Conservation (phyloP, 2,888 invertebrate genomes). For the Lepidocyrtinus sp. region DNA sequence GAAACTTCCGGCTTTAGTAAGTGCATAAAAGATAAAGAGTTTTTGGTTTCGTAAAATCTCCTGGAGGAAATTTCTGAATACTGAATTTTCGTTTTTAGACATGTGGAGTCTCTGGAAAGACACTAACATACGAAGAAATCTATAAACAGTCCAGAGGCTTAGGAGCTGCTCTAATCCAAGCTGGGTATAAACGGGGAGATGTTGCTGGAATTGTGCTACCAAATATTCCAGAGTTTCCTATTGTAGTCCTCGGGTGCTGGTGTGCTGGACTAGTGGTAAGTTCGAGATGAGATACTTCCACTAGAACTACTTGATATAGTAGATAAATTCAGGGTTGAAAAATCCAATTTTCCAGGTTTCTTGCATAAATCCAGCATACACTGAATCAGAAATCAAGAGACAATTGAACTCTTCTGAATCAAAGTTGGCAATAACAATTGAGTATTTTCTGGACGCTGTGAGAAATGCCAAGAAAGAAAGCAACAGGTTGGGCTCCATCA, state of each 20-base stretch:
- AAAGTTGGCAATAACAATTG: not conserved
- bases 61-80: not conserved
- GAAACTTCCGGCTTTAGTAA: slow-evolving; percentile 53
- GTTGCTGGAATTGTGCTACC: slow-evolving; percentile 69
- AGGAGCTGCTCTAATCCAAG: slow-evolving; percentile 60
- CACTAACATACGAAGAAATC: slow-evolving; percentile 52
- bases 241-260: slow-evolving; percentile 66
- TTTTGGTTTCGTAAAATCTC: slow-evolving; percentile 6
- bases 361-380: not conserved
- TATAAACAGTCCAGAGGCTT: slow-evolving; percentile 56
- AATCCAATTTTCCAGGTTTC: not conserved
- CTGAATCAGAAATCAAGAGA: not conserved
- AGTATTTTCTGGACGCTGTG: no score
- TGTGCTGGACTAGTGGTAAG: slow-evolving; percentile 68
- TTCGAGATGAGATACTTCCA: not conserved
- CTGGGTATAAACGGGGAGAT: slow-evolving; percentile 59
- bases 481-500: slow-evolving; percentile 75
- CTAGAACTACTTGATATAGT: not conserved
- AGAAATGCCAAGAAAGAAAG: slow-evolving; percentile 69
- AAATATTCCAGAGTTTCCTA: slow-evolving; percentile 70
- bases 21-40: not conserved
- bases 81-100: slow-evolving; percentile 47
- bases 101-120: slow-evolving; percentile 56
- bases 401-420: not conserved
- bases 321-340: not conserved